phyloP scores from a whole-genome alignment of 2,888 invertebrate species.

The Xanthia icteritia region DNA sequence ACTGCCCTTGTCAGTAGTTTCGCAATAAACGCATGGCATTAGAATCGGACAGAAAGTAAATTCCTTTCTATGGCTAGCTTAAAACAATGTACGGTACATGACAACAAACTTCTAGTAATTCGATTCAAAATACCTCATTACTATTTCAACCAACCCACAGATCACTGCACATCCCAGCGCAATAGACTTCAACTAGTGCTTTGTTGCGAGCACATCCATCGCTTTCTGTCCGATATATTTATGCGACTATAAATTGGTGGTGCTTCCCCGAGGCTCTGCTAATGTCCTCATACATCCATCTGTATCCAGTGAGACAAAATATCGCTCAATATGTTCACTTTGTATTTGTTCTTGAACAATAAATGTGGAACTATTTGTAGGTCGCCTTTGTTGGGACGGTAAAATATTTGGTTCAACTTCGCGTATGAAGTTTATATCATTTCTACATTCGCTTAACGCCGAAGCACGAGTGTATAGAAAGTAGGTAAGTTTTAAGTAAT shows the following conservation, averaged over 20 bases:
- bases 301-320: constrained; percentile 58
- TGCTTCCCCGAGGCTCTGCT: constrained; percentile 63
- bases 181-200: constrained; percentile 60
- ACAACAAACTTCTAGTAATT: background rate
- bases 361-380: constrained; percentile 25
- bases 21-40: too few relatives aligned
- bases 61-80: too few relatives aligned
- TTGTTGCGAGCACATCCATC: constrained; percentile 63
- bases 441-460: background rate
- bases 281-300: constrained; percentile 65
- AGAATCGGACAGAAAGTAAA: background rate
- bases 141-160: constrained; percentile 33
- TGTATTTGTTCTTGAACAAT: constrained; percentile 57
- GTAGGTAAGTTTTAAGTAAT: background rate
- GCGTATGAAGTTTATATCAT: constrained; percentile 2
- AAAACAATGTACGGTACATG: background rate
- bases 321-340: constrained; percentile 57
- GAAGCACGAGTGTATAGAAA: too few relatives aligned
- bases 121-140: constrained; percentile 11
- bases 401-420: constrained; percentile 28
- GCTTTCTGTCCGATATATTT: constrained; percentile 62
- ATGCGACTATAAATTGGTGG: constrained; percentile 66
- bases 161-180: constrained; percentile 36
- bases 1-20: background rate
- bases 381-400: constrained; percentile 32